Evolutionary conservation across 2,113 vertebrate genomes (phyloP), one percentile per base, ranked within the genome.

Genomic region (Hystrix brachyura): DNA sequence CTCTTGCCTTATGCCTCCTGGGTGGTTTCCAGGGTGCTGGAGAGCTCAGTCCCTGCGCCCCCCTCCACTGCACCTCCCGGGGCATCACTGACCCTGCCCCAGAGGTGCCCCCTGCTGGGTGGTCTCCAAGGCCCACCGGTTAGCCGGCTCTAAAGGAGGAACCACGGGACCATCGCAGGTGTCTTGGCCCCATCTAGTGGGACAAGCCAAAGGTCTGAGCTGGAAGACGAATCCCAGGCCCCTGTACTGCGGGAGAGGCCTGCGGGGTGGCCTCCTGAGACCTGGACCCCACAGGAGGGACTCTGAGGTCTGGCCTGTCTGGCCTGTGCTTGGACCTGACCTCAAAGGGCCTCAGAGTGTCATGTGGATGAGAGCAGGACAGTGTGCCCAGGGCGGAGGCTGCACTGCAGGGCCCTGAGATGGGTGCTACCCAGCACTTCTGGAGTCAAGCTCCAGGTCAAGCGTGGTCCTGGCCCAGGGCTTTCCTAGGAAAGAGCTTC

Each of bases 41-140:
- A 32, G 53, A 55, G 5, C 53, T 55, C 59, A 62, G 67, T 27
- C 71, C 32, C 65, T 46, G 12, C 27, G 11, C 34, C 19, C 19
- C 0, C 8, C 51, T 34, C 48, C 59, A 7, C 53, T 0, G 1
- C 11, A 17, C 23, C 43, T 34, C 32, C 21, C 0, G 5, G 34
- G 11, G 6, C 34, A 46, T 25, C 38, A 38, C 38, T 38, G 38
- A 38, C 38, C 38, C 38, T 38, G 38, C 38, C 38, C 38, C 38
- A 38, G 38, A 43, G 4, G 38, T 27, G 43, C 15, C 48, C 5
- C 5, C 18, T 38, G 23, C 87, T 51, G 78, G 67, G 38, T 67
- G 32, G 59, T 21, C 60, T 65, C 51, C 81, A 55, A 64, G 46
- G 43, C 23, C 43, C 69, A 46, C 27, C 57, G 13, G 27, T 34